Base-by-base conservation (phyloP, 2,888 invertebrate species). In the Orthosia cruda region DNA sequence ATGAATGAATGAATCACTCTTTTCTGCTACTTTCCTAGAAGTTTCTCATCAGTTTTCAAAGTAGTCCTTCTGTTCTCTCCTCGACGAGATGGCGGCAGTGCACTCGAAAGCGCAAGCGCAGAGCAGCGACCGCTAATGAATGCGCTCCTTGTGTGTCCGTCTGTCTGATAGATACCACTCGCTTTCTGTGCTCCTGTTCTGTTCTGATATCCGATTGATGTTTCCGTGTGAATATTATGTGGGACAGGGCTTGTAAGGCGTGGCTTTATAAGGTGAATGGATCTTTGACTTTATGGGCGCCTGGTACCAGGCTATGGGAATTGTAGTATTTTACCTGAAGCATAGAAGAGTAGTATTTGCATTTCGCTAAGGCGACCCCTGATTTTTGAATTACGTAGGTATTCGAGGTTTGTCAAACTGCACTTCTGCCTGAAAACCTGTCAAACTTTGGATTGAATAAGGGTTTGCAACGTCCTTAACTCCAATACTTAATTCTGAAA, bases 121-220 rank as follows among this genome's bases (percentile, higher is more conserved):
- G 91, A 89, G 91, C 90, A 89, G 76, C 89, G 90, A 89, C 91
- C 91, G 89, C 83, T 85, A 82, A 91, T 92, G 91, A 92, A 92
- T 90, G 89, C 87, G 70, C 57, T 80, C 83, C 84, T 88, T 91
- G 91, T 90, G 65, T 84, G 87, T 88, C 83, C 71, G 89, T 88
- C 79, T 80, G 88, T 80, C 69, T 87, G 90, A 89, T 87, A 90
- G 82, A 87, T 85, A 78, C 79, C 87, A 88, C 74, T 77, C 72
- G 78, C 84, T 80, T 67, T 77, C 77, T 77, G 78, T 59, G 69
- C 74, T 80, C 68, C 71, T 77, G 81, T 73, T 78, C 71, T 77
- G 81, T 73, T 77, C 73, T 81, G 77, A 74, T 85, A 78, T 77
- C 59, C 82, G 86, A 87, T 86, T 80, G 74, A 86, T 73, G 76